phyloP scores from a whole-genome alignment of 1,140 invertebrate species.

The Campoletis sonorensis region DNA sequence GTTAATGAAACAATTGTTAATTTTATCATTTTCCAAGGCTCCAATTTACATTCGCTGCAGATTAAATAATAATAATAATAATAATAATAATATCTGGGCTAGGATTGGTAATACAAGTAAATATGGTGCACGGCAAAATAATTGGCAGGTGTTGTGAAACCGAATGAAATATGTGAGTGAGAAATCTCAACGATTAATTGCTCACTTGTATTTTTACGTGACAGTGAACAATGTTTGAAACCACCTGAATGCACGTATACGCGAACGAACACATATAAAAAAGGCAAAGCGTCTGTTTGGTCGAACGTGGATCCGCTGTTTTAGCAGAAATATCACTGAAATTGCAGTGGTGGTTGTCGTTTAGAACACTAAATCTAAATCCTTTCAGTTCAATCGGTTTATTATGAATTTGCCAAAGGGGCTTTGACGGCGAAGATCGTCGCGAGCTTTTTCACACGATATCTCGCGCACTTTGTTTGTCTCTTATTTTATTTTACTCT shows the following conservation, averaged over 20 bases:
- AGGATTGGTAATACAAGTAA: too few species aligned
- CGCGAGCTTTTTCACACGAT: neutral
- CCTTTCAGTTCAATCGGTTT: neutral
- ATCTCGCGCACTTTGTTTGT: neutral
- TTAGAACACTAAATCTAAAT: neutral
- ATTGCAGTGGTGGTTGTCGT: neutral
- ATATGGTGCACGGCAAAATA: too few species aligned
- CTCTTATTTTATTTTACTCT: neutral
- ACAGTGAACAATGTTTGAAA: neutral
- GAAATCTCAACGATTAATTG: too few species aligned
- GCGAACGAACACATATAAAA: neutral
- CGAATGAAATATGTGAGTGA: too few species aligned
- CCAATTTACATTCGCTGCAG: too few species aligned
- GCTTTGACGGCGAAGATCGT: neutral
- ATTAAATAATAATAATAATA: too few species aligned
- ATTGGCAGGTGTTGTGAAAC: too few species aligned
- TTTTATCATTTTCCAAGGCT: too few species aligned
- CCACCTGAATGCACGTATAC: too few species aligned
- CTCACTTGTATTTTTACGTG: too few species aligned
- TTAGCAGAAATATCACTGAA: neutral
- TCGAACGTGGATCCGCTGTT: neutral
- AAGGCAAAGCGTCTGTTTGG: neutral
- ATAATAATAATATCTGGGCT: too few species aligned
- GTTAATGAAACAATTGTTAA: too few species aligned
- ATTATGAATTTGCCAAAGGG: constrained; percentile 2